Base-by-base conservation (phyloP, 2,113 vertebrate species). In the Orientallactaga bullata region DNA sequence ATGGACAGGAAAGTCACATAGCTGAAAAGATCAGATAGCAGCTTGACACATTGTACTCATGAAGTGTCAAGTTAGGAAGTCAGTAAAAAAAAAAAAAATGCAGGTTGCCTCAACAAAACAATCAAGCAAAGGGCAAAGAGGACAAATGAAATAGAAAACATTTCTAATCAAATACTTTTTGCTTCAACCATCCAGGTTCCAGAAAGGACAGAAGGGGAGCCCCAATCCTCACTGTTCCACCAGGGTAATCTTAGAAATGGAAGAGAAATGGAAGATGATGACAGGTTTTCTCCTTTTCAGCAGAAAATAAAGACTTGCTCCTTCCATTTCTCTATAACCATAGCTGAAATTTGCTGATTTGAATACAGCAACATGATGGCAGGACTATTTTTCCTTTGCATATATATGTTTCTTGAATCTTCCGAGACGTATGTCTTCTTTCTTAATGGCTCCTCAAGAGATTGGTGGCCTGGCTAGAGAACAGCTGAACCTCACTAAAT, bases 51-150 rank as follows among this genome's bases (percentile, higher is more conserved):
- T 35, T 81, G 12, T 88, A n/a, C n/a, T 89, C 20, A 11, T 65
- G 85, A 95, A 26, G 23, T 72, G 80, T 92, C 95, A 91, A 55
- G 39, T 77, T 72, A 39, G 20, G 18, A 60, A 92, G 21, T 30
- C 83, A 92, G 81, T 87, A 20, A 79, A 32, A 78, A 47, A 47
- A 47, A 47, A 47, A 90, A 74, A 74, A 1, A 13, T 71, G 5
- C 72, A 90, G 88, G n/a, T 90, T 28, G 3, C 32, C 42, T 79
- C 37, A 86, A 78, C 55, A 73, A 95, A 97, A 55, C 26, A 85
- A 66, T 88, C 90, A 96, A 88, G 60, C 68, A 89, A 91, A 96
- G 21, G 69, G 4, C 73, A 63, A 76, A 93, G 26, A 23, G 47
- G 76, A 94, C 55, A 97, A 83, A 95, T 37, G 26, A 86, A 30